Conservation (phyloP, 1,140 invertebrate genomes). For the Trichonephila inaurata region DNA sequence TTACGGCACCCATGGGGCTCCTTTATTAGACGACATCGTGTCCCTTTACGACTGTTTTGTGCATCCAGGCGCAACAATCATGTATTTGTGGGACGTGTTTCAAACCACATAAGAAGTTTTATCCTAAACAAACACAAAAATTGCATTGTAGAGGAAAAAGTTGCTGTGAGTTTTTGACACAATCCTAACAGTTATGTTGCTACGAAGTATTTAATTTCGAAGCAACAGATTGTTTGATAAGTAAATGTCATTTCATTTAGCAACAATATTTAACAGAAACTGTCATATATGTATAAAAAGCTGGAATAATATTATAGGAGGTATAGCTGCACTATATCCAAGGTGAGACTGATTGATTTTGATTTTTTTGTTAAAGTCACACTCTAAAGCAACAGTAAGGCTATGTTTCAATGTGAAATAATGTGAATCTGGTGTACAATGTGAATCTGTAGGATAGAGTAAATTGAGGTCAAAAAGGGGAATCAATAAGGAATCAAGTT, state of each 20-base stretch:
- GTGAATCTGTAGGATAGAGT: too few species aligned
- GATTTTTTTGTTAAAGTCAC: too few species aligned
- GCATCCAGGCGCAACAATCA: background rate
- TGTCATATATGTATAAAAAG: too few species aligned
- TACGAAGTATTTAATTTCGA: background rate
- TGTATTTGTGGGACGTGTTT: background rate
- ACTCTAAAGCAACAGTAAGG: too few species aligned
- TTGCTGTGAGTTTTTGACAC: background rate
- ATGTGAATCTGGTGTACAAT: too few species aligned
- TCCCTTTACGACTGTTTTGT: conserved; percentile 38
- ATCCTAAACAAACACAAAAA: background rate
- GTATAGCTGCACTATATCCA: too few species aligned
- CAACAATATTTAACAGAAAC: background rate
- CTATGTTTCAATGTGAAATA: too few species aligned
- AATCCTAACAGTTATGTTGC: background rate
- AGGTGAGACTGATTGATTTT: too few species aligned
- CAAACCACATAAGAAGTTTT: background rate
- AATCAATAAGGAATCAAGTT: too few species aligned
- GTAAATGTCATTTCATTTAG: background rate
- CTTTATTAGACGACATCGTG: background rate
- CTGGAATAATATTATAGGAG: too few species aligned
- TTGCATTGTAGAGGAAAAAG: background rate
- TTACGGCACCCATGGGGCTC: background rate
- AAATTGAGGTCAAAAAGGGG: too few species aligned
- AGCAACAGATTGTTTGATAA: too few species aligned